Conservation (phyloP, 2,113 vertebrate species). For the Ageneiosus marmoratus region DNA sequence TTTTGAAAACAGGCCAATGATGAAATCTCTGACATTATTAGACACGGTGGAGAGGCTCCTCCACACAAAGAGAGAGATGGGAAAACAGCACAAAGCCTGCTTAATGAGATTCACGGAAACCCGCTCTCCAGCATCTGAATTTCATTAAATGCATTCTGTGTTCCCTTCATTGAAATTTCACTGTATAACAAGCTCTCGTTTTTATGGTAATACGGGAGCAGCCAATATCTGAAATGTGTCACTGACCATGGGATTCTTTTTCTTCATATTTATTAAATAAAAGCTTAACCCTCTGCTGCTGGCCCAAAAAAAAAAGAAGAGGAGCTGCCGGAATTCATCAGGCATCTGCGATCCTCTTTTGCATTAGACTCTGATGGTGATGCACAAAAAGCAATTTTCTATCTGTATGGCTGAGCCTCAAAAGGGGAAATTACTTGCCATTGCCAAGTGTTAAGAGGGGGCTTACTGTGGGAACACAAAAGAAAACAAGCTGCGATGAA, state of each 20-base stretch:
- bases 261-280: conserved; percentile 74
- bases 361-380: conserved; percentile 64
- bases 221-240: conserved; percentile 66
- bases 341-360: conserved; percentile 63
- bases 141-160: conserved; percentile 80
- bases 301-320: conserved; percentile 46
- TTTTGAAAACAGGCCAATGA: conserved; percentile 69
- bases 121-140: conserved; percentile 69
- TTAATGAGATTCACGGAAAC: conserved; percentile 80
- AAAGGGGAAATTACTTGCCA: conserved; percentile 69
- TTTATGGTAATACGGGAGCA: conserved; percentile 73
- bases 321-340: conserved; percentile 65
- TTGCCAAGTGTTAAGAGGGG: conserved; percentile 66
- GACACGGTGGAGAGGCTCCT: conserved; percentile 68
- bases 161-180: conserved; percentile 76
- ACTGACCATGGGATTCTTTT: conserved; percentile 70
- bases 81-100: conserved; percentile 74
- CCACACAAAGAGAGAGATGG: conserved; percentile 67
- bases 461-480: conserved; percentile 63
- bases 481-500: conserved; percentile 62
- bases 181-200: conserved; percentile 78
- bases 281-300: conserved; percentile 72
- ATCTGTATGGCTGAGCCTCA: conserved; percentile 57
- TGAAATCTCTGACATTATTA: conserved; percentile 77
- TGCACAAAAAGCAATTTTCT: conserved; percentile 69